A percentile compares a stretch with the other conserved stretches of the same genome.
phyloP scores from a whole-genome alignment of 2,888 invertebrate genomes.

The Gryllus longicercus region DNA sequence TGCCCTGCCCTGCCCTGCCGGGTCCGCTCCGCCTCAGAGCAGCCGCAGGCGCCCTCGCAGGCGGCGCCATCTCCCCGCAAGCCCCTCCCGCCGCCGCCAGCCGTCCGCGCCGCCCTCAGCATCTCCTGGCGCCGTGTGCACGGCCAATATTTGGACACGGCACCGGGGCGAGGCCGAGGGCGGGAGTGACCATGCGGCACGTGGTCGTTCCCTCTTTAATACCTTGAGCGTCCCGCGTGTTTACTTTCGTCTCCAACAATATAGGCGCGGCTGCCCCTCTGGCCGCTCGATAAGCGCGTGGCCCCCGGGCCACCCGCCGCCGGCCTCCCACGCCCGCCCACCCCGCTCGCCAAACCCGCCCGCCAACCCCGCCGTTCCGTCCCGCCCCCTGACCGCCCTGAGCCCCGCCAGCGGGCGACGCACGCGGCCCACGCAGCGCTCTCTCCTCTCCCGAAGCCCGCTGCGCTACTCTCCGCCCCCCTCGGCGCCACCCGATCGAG shows the following conservation, averaged over 20 bases:
- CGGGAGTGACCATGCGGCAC: background rate
- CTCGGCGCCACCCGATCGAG: too few relatives aligned
- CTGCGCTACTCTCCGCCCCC: too few relatives aligned
- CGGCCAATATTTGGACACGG: conserved; percentile 17
- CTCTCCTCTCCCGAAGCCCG: too few relatives aligned
- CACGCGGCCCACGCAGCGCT: too few relatives aligned
- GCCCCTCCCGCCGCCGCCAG: background rate
- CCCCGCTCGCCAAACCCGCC: too few relatives aligned
- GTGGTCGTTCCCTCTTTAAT: conserved; percentile 17
- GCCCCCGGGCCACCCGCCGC: background rate
- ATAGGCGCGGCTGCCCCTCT: conserved; percentile 17
- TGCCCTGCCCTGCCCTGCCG: too few relatives aligned
- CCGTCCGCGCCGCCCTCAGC: background rate
- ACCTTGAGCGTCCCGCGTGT: conserved; percentile 7
- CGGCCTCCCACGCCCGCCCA: background rate
- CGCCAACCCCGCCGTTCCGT: too few relatives aligned
- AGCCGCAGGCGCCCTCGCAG: too few relatives aligned
- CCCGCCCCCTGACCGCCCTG: too few relatives aligned
- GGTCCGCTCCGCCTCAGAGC: background rate
- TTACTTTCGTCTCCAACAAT: conserved; percentile 11
- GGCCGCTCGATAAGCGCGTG: background rate
- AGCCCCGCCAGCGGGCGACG: too few relatives aligned
- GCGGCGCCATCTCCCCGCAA: background rate
- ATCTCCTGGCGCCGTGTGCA: conserved; percentile 6
- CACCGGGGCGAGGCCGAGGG: conserved; percentile 1